These are phyloP conservation scores for Anas flavirostris DNA, from an alignment of 2,797 vertebrate species.

Conservation along the genomic window DNA sequence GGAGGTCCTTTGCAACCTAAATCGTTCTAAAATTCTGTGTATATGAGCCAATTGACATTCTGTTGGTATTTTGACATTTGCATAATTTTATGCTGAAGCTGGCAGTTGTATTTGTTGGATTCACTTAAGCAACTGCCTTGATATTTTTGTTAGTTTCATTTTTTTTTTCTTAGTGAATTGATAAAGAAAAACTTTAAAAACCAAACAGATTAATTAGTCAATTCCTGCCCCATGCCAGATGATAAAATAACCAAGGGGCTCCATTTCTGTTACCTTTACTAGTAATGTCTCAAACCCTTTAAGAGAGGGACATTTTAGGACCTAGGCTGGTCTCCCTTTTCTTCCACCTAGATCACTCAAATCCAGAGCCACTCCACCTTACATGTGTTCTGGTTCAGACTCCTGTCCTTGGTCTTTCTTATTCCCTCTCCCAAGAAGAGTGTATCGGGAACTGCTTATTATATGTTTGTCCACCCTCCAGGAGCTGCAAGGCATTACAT, in stretches of 20 bases:
- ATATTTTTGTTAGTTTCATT: background rate
- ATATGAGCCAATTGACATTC: background rate
- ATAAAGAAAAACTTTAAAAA: background rate
- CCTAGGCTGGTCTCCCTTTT: background rate
- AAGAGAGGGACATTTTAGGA: background rate
- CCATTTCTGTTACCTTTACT: background rate
- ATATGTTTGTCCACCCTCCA: background rate
- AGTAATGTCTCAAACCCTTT: background rate
- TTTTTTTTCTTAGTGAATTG: background rate
- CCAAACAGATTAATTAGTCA: background rate
- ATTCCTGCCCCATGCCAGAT: background rate
- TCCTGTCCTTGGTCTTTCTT: background rate
- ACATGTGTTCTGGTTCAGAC: accelerated
- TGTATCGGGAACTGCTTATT: background rate
- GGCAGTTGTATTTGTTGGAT: background rate
- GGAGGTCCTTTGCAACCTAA: background rate
- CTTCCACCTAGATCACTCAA: background rate
- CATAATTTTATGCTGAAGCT: background rate
- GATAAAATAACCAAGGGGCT: background rate
- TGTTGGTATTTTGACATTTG: background rate
- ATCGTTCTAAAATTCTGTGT: background rate
- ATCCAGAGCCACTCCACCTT: background rate
- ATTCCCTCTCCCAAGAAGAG: background rate
- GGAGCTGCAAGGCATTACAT: background rate
- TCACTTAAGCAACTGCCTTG: background rate